Evolutionary conservation across 2,888 invertebrate species (phyloP).

Genomic region (Caenorhabditis sp.): DNA sequence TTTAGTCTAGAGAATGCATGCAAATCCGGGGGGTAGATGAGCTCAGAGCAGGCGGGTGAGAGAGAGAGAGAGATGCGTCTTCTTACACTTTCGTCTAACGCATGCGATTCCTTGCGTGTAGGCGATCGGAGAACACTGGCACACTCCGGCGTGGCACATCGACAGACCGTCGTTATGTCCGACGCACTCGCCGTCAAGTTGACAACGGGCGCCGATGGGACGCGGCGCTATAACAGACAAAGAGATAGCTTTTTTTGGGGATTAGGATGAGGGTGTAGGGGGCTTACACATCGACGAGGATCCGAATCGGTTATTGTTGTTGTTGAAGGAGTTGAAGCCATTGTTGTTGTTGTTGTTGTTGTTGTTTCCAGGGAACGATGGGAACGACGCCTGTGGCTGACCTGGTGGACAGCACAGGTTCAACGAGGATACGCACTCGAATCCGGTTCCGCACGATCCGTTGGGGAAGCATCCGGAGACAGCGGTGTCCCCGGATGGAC

Average conservation of each 20-base stretch:
- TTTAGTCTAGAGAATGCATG: conserved; percentile 29
- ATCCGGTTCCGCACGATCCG: conserved; percentile 75
- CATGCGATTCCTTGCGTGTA: conserved; percentile 77
- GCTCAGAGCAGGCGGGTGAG: conserved; percentile 14
- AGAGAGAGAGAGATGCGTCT: background rate
- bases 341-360: conserved; percentile 56
- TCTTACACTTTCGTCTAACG: conserved; percentile 72
- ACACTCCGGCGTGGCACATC: conserved; percentile 75
- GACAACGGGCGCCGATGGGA: conserved; percentile 76
- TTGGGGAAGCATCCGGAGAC: conserved; percentile 76
- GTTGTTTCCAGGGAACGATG: conserved; percentile 43
- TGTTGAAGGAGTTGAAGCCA: conserved; percentile 10
- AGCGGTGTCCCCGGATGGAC: conserved; percentile 75
- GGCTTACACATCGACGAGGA: conserved; percentile 59
- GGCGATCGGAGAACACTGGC: conserved; percentile 77
- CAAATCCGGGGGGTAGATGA: conserved; percentile 6
- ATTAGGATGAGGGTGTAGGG: conserved; percentile 1
- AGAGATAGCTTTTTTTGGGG: background rate
- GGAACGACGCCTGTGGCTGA: conserved; percentile 50
- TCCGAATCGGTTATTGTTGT: conserved; percentile 55
- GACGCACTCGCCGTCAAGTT: conserved; percentile 73
- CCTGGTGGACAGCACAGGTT: conserved; percentile 75
- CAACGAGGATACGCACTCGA: conserved; percentile 70
- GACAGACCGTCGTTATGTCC: conserved; percentile 75
- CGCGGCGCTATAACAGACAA: conserved; percentile 64